Percentiles rank a stretch among this genome's conserved stretches.
Evolutionary conservation across 2,797 vertebrate species (phyloP).

Genomic region (Muraenolepis orangiensis): DNA sequence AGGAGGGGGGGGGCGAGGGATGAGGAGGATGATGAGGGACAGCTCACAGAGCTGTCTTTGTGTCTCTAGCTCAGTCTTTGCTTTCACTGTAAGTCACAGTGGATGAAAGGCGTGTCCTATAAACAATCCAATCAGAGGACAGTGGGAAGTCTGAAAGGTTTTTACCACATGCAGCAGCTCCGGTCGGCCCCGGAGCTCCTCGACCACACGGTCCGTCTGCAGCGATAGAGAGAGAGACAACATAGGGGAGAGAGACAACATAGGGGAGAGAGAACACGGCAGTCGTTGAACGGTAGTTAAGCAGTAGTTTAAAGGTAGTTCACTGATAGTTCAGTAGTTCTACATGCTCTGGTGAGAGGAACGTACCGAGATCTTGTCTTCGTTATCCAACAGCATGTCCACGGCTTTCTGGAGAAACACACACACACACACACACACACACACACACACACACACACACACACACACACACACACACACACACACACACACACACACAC

Average conservation of each 20-base stretch:
- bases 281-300: too few species aligned
- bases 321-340: too few species aligned
- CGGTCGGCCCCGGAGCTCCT: conserved; percentile 87
- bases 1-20: background rate
- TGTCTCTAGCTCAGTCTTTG: background rate
- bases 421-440: conserved; percentile 14
- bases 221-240: conserved; percentile 29
- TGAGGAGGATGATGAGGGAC: background rate
- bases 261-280: too few species aligned
- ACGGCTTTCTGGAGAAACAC: conserved; percentile 89
- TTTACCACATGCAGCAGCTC: conserved; percentile 91
- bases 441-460: conserved; percentile 13
- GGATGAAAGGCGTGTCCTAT: background rate
- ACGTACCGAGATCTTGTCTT: conserved; percentile 97
- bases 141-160: background rate
- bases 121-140: background rate
- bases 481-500: background rate
- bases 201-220: conserved; percentile 92
- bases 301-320: too few species aligned
- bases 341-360: too few species aligned
- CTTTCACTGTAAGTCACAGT: background rate
- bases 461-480: background rate
- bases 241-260: conserved; percentile 23
- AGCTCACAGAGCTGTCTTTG: background rate
- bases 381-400: conserved; percentile 98